Percentiles rank a stretch among this genome's conserved stretches.
Conservation (phyloP, 2,113 vertebrate species). For the Sinosuthora webbiana region DNA sequence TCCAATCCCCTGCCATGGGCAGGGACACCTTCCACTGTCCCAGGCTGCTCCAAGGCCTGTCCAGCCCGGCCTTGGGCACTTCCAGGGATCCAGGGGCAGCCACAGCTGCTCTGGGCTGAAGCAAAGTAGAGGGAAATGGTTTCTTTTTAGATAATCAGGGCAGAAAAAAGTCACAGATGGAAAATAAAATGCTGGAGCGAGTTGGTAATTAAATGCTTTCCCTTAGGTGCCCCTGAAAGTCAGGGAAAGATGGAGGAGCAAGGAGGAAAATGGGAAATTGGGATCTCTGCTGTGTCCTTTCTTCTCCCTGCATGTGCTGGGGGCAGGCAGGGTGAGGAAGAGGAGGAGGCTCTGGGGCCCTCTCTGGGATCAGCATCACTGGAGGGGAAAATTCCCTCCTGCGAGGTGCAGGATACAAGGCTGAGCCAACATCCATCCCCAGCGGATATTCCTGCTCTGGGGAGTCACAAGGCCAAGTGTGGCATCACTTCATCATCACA, state of each 20-base stretch:
- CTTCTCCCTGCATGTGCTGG: not conserved
- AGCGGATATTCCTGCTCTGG: not conserved
- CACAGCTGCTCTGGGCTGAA: not conserved
- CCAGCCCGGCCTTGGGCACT: rapidly evolving
- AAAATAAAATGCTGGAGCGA: rapidly evolving
- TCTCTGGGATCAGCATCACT: rapidly evolving
- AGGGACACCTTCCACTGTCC: not conserved
- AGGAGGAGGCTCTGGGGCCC: not conserved
- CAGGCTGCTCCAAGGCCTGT: not conserved
- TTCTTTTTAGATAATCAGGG: not conserved
- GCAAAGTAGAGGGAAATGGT: not conserved
- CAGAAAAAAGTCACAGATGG: not conserved
- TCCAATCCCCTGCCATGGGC: not conserved
- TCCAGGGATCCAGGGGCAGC: not conserved
- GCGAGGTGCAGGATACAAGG: rapidly evolving
- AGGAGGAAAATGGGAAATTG: not conserved
- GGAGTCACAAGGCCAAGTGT: rapidly evolving
- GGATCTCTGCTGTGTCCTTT: not conserved
- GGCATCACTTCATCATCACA: rapidly evolving
- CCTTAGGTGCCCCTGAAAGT: not conserved
- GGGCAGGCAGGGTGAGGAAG: not conserved
- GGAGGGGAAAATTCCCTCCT: not conserved
- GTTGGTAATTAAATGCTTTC: not conserved
- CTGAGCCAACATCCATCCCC: not conserved
- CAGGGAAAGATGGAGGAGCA: not conserved